Conservation (phyloP, 1,140 invertebrate genomes). For the Drosophila nebulosa region DNA sequence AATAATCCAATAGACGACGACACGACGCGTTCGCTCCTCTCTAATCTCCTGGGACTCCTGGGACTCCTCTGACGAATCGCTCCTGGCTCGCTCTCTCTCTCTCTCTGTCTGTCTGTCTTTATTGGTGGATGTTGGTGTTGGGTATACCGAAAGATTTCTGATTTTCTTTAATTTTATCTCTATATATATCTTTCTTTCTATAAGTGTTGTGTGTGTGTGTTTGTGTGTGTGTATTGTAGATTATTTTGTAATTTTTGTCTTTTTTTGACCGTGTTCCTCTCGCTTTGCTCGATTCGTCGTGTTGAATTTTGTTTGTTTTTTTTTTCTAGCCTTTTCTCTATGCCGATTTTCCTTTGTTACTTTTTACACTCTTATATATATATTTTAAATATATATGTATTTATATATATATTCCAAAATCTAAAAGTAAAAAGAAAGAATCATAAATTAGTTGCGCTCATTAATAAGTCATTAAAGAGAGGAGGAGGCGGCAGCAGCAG, state of each 20-base stretch:
- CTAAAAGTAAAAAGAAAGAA: conserved; percentile 21
- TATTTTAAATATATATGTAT: not conserved
- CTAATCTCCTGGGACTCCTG: too few relatives aligned
- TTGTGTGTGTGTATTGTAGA: not conserved
- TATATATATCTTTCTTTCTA: not conserved
- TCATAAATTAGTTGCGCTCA: conserved; percentile 28
- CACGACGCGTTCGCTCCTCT: not conserved
- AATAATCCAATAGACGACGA: not conserved
- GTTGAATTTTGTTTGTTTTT: not conserved
- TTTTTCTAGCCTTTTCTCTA: not conserved
- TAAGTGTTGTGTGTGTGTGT: not conserved
- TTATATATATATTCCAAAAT: conserved; percentile 18
- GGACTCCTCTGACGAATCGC: too few relatives aligned
- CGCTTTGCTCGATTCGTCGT: not conserved
- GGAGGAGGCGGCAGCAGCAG: not conserved
- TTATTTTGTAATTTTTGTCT: not conserved
- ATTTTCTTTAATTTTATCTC: not conserved
- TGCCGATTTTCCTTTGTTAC: not conserved
- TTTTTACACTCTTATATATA: not conserved
- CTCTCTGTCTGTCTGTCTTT: too few relatives aligned
- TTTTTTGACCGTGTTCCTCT: not conserved
- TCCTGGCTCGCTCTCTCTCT: too few relatives aligned
- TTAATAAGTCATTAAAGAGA: conserved; percentile 52
- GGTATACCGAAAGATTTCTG: not conserved
- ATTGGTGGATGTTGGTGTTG: too few relatives aligned